Evolutionary conservation across 1,140 invertebrate species (phyloP).

Genomic region (Nylanderia fulva): DNA sequence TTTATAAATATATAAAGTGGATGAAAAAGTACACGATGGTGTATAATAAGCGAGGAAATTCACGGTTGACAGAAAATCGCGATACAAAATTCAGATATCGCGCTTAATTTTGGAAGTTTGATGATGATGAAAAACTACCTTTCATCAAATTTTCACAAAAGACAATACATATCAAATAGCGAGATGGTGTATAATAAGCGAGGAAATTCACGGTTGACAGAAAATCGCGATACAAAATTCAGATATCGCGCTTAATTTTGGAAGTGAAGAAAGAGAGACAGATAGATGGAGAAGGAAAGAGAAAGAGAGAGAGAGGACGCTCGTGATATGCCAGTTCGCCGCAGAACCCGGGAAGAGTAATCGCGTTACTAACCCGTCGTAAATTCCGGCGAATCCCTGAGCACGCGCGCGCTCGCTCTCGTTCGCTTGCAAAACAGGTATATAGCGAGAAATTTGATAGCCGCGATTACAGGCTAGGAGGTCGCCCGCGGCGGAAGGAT

Average conservation of each 20-base stretch:
- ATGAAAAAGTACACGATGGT: too few relatives aligned
- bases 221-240: conserved; percentile 40
- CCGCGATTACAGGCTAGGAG: conserved; percentile 29
- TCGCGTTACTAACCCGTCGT: conserved; percentile 45
- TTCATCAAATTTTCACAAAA: too few relatives aligned
- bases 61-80: conserved; percentile 25
- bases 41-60: neutral
- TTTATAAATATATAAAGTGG: too few relatives aligned
- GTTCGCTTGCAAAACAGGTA: conserved; percentile 35
- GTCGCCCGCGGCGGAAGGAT: conserved; percentile 40
- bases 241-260: conserved; percentile 26
- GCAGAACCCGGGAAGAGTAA: conserved; percentile 49
- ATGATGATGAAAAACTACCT: too few relatives aligned
- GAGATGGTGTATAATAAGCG: neutral
- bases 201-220: conserved; percentile 35
- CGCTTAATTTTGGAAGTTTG: conserved; percentile 17
- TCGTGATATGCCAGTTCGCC: conserved; percentile 41
- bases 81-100: conserved; percentile 26
- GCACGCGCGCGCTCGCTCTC: conserved; percentile 1
- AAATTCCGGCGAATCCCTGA: conserved; percentile 12
- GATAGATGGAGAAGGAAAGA: too few relatives aligned
- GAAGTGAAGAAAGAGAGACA: neutral
- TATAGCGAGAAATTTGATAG: conserved; percentile 55
- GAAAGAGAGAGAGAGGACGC: neutral
- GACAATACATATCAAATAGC: too few relatives aligned